Evolutionary conservation across 2,113 vertebrate genomes (phyloP), one percentile per base, ranked within the genome.

Genomic region (Gymnarchus niloticus): DNA sequence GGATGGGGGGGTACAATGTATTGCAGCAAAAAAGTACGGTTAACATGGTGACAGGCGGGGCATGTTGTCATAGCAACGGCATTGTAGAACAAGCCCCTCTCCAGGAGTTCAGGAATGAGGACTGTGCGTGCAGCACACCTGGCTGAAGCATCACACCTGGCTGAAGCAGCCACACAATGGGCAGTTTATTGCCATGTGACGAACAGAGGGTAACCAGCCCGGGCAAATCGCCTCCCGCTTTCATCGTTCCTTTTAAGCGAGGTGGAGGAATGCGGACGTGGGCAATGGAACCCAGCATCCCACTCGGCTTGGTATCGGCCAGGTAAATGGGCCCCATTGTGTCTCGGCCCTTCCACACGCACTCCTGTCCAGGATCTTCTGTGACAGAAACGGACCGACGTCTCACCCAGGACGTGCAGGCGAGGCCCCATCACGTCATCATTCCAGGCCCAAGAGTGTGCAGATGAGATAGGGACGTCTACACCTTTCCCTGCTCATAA

Each of bases 161-260:
- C 88, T 84, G 84, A 73, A 88, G 52, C 86, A 87, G 81, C 86
- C 86, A 51, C 85, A 88, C 91, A 89, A 87, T 87, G 83, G 80
- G 51, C 81, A 88, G 89, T 88, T 92, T 89, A 89, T 91, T 86
- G 88, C 69, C 41, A 28, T 61, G 19, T 73, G 77, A 56, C 52
- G 80, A n/a, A n/a, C n/a, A n/a, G 84, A 14, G 56, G 69, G 25
- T 19, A 54, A 17, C 4, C 52, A 33, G 88, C 25, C 84, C 88
- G 87, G 87, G n/a, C 61, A 56, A 61, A 48, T 83, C 86, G 56
- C 87, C 81, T 84, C 84, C 12, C 59, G 88, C 91, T 92, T 86
- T 93, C 92, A 91, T 90, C 90, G 54, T 91, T 89, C 48, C 89
- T 87, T 90, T 92, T 92, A 90, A 88, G 89, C 69, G 52, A 83